Evolutionary conservation across 2,888 invertebrate genomes (phyloP).

Genomic region (Hofmannophila pseudospretella): DNA sequence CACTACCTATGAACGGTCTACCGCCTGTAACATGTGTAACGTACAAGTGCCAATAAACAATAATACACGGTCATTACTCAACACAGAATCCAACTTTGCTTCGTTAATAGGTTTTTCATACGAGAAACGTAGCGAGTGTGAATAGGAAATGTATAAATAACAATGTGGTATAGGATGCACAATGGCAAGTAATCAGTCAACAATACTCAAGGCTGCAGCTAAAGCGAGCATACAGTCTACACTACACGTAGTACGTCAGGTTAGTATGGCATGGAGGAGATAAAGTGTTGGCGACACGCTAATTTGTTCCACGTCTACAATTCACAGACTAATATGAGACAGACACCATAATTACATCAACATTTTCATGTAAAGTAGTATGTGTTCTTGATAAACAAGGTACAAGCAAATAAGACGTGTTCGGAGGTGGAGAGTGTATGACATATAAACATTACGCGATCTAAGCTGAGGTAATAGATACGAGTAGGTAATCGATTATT

Average conservation of each 20-base stretch:
- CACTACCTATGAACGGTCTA: conserved; percentile 25
- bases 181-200: conserved; percentile 56
- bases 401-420: too few species aligned
- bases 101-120: conserved; percentile 42
- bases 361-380: not conserved
- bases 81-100: conserved; percentile 31
- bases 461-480: too few species aligned
- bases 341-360: conserved; percentile 4
- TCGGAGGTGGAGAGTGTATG: too few species aligned
- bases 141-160: conserved; percentile 34
- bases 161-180: conserved; percentile 34
- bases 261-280: conserved; percentile 15
- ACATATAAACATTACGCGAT: too few species aligned
- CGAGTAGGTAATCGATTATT: not conserved
- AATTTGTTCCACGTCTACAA: conserved; percentile 19
- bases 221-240: conserved; percentile 23
- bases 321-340: conserved; percentile 5
- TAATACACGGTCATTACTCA: conserved; percentile 39
- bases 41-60: conserved; percentile 27
- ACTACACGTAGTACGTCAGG: conserved; percentile 19
- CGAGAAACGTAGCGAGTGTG: conserved; percentile 29
- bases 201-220: conserved; percentile 52
- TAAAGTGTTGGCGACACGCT: conserved; percentile 14
- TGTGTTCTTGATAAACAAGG: not conserved
- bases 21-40: conserved; percentile 17